These are phyloP conservation scores for Phoenicopterus ruber DNA, from an alignment of 2,113 vertebrate species.

Conservation along the genomic window DNA sequence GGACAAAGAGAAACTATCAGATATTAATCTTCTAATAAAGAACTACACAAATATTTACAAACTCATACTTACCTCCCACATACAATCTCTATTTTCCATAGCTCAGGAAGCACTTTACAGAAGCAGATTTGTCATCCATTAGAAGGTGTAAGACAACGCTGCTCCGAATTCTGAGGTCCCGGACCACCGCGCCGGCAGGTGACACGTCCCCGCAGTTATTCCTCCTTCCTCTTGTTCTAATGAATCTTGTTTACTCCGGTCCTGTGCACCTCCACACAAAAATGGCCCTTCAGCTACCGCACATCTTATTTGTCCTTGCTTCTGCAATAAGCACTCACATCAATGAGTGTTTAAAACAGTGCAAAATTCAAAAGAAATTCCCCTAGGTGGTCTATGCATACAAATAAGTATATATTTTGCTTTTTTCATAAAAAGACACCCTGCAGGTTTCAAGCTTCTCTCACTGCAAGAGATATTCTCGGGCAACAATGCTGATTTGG, in stretches of 20 bases:
- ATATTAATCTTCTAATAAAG: neutral
- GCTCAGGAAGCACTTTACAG: neutral
- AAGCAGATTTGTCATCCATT: neutral
- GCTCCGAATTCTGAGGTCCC: neutral
- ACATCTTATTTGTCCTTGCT: constrained; percentile 64
- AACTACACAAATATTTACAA: neutral
- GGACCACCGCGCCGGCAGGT: neutral
- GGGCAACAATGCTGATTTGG: constrained; percentile 54
- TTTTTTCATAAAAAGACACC: constrained; percentile 67
- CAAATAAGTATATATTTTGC: constrained; percentile 67
- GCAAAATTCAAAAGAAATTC: constrained; percentile 66
- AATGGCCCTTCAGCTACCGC: constrained; percentile 39
- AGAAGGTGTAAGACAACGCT: neutral
- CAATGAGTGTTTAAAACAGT: constrained; percentile 63
- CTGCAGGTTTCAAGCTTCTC: constrained; percentile 63
- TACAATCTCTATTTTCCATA: neutral
- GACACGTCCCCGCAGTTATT: neutral
- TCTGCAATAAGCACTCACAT: constrained; percentile 60
- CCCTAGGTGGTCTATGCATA: constrained; percentile 67
- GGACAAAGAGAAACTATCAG: neutral
- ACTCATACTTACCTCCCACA: neutral
- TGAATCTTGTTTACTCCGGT: neutral
- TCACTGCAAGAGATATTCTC: constrained; percentile 48
- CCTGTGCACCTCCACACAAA: constrained; percentile 19
- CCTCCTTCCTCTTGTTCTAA: neutral